Base-by-base conservation (phyloP, 2,797 vertebrate genomes). In the Ptychobarbus kaznakovi region DNA sequence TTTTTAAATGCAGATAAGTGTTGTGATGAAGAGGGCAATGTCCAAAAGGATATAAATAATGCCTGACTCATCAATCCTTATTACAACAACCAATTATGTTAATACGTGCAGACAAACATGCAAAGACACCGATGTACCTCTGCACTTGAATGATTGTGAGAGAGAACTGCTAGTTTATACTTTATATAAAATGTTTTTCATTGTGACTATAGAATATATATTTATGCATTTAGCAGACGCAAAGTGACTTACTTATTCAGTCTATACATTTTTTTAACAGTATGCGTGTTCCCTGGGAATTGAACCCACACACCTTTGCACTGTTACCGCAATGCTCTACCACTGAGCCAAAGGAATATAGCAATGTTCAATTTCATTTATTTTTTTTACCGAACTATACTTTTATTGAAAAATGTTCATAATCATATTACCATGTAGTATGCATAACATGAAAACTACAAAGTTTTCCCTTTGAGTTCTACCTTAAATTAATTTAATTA, bases 11-110 rank as follows among this genome's bases (percentile, higher is more conserved):
- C 53, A 79, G 70, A 80, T 65, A 63, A 65, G 42, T 40, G 18
- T 72, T 81, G 56, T 87, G 44, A 85, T 78, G 82, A 63, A 85
- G 49, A 16, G 79, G 49, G 6, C 86, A 89, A 86, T 85, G 88
- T 90, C 82, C 82, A 89, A 42, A 82, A 44, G 22, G 68, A 80
- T 44, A 9, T 32, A 32, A 32, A 32, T 86, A 69, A 28, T 46
- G 28, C 68, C 28, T 15, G 42, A 77, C 10, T 49, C 44, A 40
- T 81, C 80, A 74, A 3, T 44, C 51, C 25, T 87, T 53, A 87
- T 68, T 56, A 32, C 35, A 65, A 22, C n/a, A 70, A 28, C 76
- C n/a, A n/a, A n/a, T n/a, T n/a, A n/a, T 9, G 0, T 51, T 66
- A 53, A 66, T 77, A 53, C 4, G 15, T 68, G 61, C 49, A 7